Evolutionary conservation across 1,140 invertebrate species (phyloP), one percentile per base, ranked within the genome.

Genomic region (Plodia interpunctella): DNA sequence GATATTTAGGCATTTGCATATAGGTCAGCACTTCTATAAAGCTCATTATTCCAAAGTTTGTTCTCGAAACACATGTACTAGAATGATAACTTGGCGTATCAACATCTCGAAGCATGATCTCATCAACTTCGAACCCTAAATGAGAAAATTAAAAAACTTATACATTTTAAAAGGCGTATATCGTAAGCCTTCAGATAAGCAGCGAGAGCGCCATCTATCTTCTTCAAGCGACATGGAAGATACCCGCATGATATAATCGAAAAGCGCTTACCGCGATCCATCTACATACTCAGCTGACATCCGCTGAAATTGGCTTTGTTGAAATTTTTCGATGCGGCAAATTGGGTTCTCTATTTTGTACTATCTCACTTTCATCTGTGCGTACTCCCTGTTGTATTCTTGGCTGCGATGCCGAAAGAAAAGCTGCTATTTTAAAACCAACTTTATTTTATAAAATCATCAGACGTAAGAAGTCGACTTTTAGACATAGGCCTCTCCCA

Each of bases 221-320:
- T 44, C 38, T 6, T 44, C 38, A 44, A 32, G 38, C 38, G 38
- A 44, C 38, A 44, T 44, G 38, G 38, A 17, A 44, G 38, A 44
- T 44, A 57, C 65, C 60, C 60, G 58, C 60, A 68, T 65, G 66
- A 68, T 71, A 67, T 72, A 70, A 72, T 75, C 70, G 65, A 68
- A 72, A 66, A 69, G 68, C 72, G 70, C 63, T 75, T 68, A 70
- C 69, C 59, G 56, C 57, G 55, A 70, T 70, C 67, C 60, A 61
- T 73, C 62, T 70, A 63, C 64, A 72, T 66, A 70, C 66, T 61
- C 60, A 65, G 59, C 60, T 71, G 58, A 65, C 59, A 61, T 56
- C 50, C 49, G 17, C 60, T 59, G 19, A 62, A 66, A 66, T 62
- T 66, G 59, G 64, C 60, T 66, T 51, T 30, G 44, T 44, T n/a